Evolutionary conservation across 2,888 invertebrate species (phyloP).

Genomic region (Schizaphis graminum): DNA sequence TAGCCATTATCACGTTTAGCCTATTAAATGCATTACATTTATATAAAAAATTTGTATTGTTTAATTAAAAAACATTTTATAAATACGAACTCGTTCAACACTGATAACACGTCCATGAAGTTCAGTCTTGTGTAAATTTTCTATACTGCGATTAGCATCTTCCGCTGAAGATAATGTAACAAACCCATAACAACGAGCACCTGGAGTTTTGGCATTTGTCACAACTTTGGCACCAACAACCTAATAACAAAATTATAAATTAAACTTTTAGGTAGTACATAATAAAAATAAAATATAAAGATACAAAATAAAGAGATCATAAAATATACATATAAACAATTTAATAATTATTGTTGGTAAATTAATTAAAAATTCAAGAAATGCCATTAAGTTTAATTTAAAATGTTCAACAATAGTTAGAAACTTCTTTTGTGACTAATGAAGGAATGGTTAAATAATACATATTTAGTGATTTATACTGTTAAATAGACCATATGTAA

Average conservation of each 20-base stretch:
- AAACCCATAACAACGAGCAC: slow-evolving; percentile 94
- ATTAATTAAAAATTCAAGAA: not conserved
- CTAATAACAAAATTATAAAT: slow-evolving; percentile 68
- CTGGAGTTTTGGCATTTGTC: slow-evolving; percentile 92
- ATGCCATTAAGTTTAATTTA: not conserved
- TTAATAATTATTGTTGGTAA: too few species aligned
- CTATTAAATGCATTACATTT: not conserved
- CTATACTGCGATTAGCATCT: slow-evolving; percentile 91
- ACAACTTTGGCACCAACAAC: slow-evolving; percentile 93
- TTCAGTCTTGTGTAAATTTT: slow-evolving; percentile 91
- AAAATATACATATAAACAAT: not conserved
- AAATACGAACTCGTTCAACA: slow-evolving; percentile 79
- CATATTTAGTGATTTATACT: not conserved
- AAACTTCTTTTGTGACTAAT: not conserved
- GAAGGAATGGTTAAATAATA: not conserved
- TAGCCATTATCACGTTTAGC: slow-evolving; percentile 63
- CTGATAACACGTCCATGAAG: slow-evolving; percentile 95
- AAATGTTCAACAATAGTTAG: not conserved
- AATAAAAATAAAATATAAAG: not conserved
- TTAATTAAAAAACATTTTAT: not conserved
- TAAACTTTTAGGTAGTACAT: not conserved
- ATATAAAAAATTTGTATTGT: not conserved
- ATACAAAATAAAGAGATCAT: not conserved
- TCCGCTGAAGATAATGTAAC: slow-evolving; percentile 93
- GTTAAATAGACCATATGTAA: not conserved